Conservation (phyloP, 2,888 invertebrate species). For the Encarsia formosa region DNA sequence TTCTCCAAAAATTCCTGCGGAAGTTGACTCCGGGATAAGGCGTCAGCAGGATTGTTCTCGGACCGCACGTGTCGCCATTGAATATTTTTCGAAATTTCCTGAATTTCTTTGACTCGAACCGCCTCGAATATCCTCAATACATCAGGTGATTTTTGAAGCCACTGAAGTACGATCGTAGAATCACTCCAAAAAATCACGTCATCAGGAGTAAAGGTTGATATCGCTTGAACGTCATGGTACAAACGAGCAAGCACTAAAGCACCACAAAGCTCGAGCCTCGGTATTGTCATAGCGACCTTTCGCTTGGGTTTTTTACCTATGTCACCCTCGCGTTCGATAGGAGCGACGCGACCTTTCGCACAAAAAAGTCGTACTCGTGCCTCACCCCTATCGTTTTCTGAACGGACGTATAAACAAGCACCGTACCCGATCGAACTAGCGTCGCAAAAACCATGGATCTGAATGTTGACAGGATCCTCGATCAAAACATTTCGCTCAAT, state of each 20-base stretch:
- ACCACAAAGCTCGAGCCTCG: conserved; percentile 2
- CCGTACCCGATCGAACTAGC: too few relatives aligned
- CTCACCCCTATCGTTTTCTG: too few relatives aligned
- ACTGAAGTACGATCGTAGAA: neutral
- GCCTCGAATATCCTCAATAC: neutral
- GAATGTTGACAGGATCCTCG: too few relatives aligned
- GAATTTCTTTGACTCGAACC: neutral
- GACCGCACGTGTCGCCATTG: conserved; percentile 1
- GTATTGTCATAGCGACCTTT: too few relatives aligned
- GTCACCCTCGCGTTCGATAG: too few relatives aligned
- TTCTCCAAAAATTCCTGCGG: conserved; percentile 1
- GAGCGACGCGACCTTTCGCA: too few relatives aligned
- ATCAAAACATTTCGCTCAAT: too few relatives aligned
- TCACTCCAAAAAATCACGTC: neutral
- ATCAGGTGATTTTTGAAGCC: neutral
- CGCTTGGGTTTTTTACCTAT: too few relatives aligned
- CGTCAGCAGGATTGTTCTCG: neutral
- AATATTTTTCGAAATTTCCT: neutral
- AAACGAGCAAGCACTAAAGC: neutral
- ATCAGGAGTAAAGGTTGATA: neutral
- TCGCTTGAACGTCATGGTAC: neutral
- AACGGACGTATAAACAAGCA: too few relatives aligned
- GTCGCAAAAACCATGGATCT: too few relatives aligned
- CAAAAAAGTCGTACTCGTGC: too few relatives aligned
- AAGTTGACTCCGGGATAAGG: neutral